Evolutionary conservation across 1,140 invertebrate genomes (phyloP), one percentile per base, ranked within the genome.

Genomic region (Hirudo medicinalis): DNA sequence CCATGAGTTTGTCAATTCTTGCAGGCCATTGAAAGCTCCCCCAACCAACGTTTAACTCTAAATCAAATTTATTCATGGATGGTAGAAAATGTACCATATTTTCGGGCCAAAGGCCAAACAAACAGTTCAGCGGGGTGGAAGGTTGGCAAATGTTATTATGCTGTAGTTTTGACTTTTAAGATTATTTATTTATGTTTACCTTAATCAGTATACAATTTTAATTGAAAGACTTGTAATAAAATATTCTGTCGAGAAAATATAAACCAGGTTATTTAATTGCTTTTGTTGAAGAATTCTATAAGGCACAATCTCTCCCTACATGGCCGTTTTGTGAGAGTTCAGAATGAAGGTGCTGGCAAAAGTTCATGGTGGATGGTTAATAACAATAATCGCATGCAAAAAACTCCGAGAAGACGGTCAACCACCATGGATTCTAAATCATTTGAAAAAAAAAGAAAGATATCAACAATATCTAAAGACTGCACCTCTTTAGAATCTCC

Each of bases 351-450:
- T 11, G 97, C 96, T 0, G 97, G 96, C 13, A 99, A 99, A 82
- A 97, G 92, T 67, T 97, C 94, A 0, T 99, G 97, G 97, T 99
- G 97, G 97, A 96, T 98, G 88, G 91, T 99, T 78, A 99, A 99
- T 82, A 95, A 94, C 0, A 95, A 99, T 78, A 94, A 94, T 0
- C 94, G 96, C 80, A 92, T 92, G 0, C 94, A 93, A 73, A 97
- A 97, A 81, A 92, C 92, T 5, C 91, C 94, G 0, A 85, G 94
- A 69, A 85, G 94, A 73, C 86, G 94, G 76, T 94, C 94, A 2
- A 91, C 92, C 2, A 93, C 91, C 32, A 95, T 98, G 92, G 93
- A 96, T 82, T 93, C 93, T 17, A 92, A 90, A 73, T 93, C 92
- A 78, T 92, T 91, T 79, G 93, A 97, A 79, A 97, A 95, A 72